phyloP scores from a whole-genome alignment of 2,888 invertebrate genomes.

The Lingula anatina region DNA sequence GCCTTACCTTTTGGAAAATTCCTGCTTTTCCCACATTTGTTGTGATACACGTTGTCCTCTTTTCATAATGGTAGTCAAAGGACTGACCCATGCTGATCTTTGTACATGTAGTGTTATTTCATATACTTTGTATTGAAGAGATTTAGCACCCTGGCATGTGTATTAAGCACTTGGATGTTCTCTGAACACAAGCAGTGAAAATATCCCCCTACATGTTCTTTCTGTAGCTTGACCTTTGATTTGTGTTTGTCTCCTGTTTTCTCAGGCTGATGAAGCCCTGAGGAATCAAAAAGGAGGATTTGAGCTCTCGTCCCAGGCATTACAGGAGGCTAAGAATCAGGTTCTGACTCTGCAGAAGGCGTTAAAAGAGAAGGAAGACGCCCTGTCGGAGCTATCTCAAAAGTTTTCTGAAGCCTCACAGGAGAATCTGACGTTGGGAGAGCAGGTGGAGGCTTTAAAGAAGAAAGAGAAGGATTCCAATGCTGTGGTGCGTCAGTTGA shows the following conservation, averaged over 20 bases:
- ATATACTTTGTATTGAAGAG: too few species aligned
- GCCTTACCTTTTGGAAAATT: too few species aligned
- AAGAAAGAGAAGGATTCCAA: constrained; percentile 5
- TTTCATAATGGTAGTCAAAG: too few species aligned
- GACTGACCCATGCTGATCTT: too few species aligned
- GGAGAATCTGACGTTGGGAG: constrained; percentile 13
- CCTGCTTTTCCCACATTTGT: too few species aligned
- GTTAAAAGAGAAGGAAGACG: constrained; percentile 20
- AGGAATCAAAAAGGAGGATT: constrained; percentile 28
- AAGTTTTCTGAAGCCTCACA: constrained; percentile 13
- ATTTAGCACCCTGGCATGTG: too few species aligned
- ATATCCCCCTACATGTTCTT: too few species aligned
- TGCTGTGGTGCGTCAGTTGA: constrained; percentile 13
- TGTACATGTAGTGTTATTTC: too few species aligned
- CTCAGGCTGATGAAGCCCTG: constrained; percentile 36
- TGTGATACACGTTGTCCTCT: too few species aligned
- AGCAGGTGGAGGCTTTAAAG: constrained; percentile 14
- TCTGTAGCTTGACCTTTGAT: too few species aligned
- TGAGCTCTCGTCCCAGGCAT: constrained; percentile 25
- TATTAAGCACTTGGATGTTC: neutral
- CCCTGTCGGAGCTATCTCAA: constrained; percentile 16
- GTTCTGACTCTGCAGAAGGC: constrained; percentile 32
- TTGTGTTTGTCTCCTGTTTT: neutral
- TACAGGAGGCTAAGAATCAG: constrained; percentile 40
- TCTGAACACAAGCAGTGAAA: too few species aligned